Evolutionary conservation across 2,888 invertebrate genomes (phyloP), one percentile per base, ranked within the genome.

Genomic region (Chrysina gloriosa): DNA sequence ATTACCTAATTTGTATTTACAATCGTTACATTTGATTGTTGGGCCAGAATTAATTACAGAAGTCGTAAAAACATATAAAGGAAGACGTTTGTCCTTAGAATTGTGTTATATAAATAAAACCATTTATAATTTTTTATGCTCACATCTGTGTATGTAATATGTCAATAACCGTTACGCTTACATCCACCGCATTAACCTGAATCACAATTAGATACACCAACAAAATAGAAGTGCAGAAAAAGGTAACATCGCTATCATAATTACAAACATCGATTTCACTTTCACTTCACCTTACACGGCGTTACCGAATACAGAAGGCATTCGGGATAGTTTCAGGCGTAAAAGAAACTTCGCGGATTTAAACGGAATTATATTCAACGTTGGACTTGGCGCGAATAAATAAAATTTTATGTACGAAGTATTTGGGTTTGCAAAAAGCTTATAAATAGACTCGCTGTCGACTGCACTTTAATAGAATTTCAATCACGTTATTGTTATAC

Each of bases 261-360:
- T 52, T 52, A 31, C 16, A 19, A 31, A 52, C 52, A 25, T 52
- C 29, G 31, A 52, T 52, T 52, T 52, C 31, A 52, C 52, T 52
- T 52, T 52, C 52, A 52, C 52, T 52, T 19, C 14, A 29, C 19
- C 52, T 52, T 52, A 29, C 19, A 19, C n/a, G 52, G 31, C 19
- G 7, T 19, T 16, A 52, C 9, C 14, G 31, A 34, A 31, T 31
- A 19, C 9, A 31, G 52, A n/a, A 4, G 14, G 2, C 16, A 16
- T 45, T 9, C 9, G 21, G 7, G 36, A 36, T 36, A n/a, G 2
- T n/a, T 4, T n/a, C 9, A 14, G 14, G 14, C 36, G 14, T 36
- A 36, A n/a, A 14, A 36, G 4, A 4, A 11, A 14, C 9, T 45
- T 2, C 21, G 21, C 45, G 19, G 45, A 9, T 45, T 21, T 45